phyloP scores from a whole-genome alignment of 2,797 vertebrate genomes.

The Alfaro cultratus region DNA sequence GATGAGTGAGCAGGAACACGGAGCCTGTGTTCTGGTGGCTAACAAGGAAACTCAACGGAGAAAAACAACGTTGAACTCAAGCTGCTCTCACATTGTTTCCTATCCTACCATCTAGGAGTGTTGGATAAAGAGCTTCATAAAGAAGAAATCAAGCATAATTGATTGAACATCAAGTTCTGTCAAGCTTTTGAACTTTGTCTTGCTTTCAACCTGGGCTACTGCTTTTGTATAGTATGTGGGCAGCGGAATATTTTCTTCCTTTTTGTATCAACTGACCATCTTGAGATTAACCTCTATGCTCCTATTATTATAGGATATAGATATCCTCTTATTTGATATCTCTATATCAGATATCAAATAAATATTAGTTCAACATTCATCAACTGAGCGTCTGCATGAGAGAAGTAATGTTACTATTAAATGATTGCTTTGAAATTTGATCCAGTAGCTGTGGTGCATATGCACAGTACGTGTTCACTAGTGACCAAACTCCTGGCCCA shows the following conservation, averaged over 20 bases:
- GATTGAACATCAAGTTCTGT: not conserved
- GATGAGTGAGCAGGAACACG: conserved; percentile 49
- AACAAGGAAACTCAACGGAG: conserved; percentile 11
- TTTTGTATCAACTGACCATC: not conserved
- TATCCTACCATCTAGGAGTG: not conserved
- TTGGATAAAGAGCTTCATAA: not conserved
- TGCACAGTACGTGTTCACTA: not conserved
- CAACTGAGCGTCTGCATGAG: not conserved
- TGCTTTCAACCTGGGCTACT: not conserved
- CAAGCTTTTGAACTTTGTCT: not conserved
- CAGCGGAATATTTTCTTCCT: not conserved
- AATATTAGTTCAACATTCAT: not conserved
- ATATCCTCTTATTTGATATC: no score
- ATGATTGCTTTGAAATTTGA: not conserved
- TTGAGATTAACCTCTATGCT: not conserved
- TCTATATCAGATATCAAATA: not conserved
- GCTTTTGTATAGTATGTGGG: not conserved
- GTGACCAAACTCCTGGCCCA: not conserved
- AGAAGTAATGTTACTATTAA: not conserved
- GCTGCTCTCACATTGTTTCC: not conserved
- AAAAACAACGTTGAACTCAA: not conserved
- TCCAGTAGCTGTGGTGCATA: not conserved
- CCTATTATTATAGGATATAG: not conserved
- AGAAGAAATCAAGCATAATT: not conserved
- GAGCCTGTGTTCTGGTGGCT: conserved; percentile 22